These are phyloP conservation scores for Piaya cayana DNA, from an alignment of 2,113 vertebrate genomes.

Conservation along the genomic window DNA sequence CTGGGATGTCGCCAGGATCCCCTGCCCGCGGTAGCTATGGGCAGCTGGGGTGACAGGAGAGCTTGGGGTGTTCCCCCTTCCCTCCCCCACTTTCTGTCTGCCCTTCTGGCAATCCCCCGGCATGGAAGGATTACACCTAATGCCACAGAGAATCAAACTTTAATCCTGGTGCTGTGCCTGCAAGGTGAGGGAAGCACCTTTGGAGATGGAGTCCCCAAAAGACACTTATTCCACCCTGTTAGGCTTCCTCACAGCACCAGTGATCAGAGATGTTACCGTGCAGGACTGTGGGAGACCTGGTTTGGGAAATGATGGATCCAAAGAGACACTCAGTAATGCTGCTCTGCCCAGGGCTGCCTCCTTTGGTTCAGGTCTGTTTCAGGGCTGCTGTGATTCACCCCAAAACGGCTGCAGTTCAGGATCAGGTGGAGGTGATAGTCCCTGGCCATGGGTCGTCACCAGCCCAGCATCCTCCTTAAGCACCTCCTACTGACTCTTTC, in stretches of 20 bases:
- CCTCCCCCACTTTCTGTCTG: conserved; percentile 29
- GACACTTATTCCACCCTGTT: rapidly evolving
- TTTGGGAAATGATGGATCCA: not conserved
- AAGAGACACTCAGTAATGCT: rapidly evolving
- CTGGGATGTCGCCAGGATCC: not conserved
- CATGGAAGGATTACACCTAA: conserved; percentile 49
- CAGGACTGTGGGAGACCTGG: not conserved
- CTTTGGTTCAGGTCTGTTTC: not conserved
- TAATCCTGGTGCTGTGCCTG: not conserved
- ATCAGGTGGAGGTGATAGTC: not conserved
- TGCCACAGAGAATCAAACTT: conserved; percentile 6
- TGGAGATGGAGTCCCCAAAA: not conserved
- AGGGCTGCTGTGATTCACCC: not conserved
- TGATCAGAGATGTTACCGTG: not conserved
- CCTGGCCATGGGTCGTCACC: not conserved
- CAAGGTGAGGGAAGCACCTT: not conserved
- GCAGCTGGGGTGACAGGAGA: not conserved
- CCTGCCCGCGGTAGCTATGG: not conserved
- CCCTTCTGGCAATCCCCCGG: conserved; percentile 7
- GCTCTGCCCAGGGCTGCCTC: not conserved
- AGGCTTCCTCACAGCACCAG: rapidly evolving
- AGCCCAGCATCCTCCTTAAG: not conserved
- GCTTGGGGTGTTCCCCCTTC: not conserved
- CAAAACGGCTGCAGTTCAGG: rapidly evolving
- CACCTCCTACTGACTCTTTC: not conserved